Conservation (phyloP, 2,113 vertebrate species). For the Fregetta grallaria region DNA sequence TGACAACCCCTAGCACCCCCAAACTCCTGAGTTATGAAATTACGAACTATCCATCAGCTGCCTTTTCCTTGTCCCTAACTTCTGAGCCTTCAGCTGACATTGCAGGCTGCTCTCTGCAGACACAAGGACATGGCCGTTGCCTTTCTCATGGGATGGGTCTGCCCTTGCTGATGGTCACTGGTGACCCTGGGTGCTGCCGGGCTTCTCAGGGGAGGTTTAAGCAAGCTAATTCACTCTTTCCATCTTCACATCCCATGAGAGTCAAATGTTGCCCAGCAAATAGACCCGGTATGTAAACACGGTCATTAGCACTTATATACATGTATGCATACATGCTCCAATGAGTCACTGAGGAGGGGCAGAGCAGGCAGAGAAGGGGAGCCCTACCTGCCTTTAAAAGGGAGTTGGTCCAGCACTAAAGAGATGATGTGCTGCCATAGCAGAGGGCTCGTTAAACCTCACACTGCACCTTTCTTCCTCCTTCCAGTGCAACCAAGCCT, state of each 20-base stretch:
- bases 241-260: neutral
- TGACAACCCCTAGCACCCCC: neutral
- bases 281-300: neutral
- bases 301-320: neutral
- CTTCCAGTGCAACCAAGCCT: neutral
- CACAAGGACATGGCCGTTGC: neutral
- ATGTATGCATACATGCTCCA: neutral
- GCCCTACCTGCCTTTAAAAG: neutral
- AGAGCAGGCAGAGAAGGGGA: neutral
- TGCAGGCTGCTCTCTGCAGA: neutral
- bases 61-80: neutral
- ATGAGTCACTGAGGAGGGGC: neutral
- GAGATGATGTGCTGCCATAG: neutral
- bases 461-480: neutral
- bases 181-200: neutral
- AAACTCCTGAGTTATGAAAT: neutral
- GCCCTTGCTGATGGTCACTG: rapidly evolving
- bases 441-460: neutral
- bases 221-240: neutral
- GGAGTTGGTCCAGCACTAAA: neutral
- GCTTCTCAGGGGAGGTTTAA: neutral
- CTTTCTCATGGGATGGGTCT: neutral
- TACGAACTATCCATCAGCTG: neutral
- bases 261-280: neutral
- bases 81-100: neutral